Conservation (phyloP, 2,888 invertebrate genomes). For the Stenolophus ochropezus region DNA sequence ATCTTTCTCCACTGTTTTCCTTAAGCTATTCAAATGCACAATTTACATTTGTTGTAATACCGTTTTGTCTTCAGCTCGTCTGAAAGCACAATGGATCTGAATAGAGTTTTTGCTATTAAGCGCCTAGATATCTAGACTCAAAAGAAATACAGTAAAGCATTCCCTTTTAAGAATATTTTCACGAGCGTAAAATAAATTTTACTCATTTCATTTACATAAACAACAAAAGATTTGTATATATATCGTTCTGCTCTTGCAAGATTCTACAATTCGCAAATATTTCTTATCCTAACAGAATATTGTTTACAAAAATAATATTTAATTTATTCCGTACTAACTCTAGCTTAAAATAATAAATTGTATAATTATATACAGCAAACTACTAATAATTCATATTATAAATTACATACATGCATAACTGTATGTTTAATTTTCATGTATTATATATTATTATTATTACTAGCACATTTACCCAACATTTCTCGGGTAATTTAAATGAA, state of each 20-base stretch:
- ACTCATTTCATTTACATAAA: background rate
- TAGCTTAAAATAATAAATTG: too few relatives aligned
- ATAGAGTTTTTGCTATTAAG: background rate
- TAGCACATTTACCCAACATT: too few relatives aligned
- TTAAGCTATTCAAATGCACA: background rate
- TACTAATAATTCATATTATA: too few relatives aligned
- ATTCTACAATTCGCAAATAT: too few relatives aligned
- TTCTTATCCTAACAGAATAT: too few relatives aligned
- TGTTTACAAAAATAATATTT: too few relatives aligned
- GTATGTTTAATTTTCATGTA: too few relatives aligned
- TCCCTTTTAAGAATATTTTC: background rate
- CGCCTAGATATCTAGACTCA: background rate
- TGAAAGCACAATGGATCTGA: background rate
- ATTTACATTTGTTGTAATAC: constrained; percentile 16
- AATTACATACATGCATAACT: too few relatives aligned
- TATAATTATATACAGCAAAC: too few relatives aligned
- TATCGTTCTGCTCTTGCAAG: background rate
- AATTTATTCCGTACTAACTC: too few relatives aligned
- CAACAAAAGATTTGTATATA: background rate
- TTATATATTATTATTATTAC: too few relatives aligned
- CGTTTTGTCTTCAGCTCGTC: constrained; percentile 1
- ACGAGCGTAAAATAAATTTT: background rate
- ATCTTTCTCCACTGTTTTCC: constrained; percentile 18
- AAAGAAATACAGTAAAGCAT: background rate
- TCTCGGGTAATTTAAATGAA: too few relatives aligned